These are phyloP conservation scores for Nycticorax nycticorax DNA, from an alignment of 2,113 vertebrate genomes.

Conservation along the genomic window DNA sequence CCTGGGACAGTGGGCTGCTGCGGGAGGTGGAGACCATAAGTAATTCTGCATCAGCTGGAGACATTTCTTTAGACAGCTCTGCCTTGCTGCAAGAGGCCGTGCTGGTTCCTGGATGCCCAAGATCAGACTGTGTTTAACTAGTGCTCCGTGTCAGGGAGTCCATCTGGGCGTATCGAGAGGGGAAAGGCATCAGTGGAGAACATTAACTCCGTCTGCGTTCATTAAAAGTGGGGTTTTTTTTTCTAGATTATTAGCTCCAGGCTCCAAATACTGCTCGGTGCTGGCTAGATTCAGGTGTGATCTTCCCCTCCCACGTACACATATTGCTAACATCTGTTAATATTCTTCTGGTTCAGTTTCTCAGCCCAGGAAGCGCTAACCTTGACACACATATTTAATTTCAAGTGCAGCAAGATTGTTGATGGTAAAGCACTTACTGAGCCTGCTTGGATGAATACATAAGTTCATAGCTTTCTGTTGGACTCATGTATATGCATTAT, in stretches of 20 bases:
- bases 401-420: neutral
- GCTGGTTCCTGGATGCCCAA: neutral
- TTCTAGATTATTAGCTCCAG: neutral
- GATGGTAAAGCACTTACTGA: conserved; percentile 54
- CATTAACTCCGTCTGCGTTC: neutral
- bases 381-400: conserved; percentile 39
- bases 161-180: neutral
- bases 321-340: conserved; percentile 28
- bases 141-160: neutral
- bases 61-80: neutral
- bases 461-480: conserved; percentile 39
- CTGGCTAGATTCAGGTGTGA: conserved; percentile 45
- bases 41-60: neutral
- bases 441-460: conserved; percentile 1
- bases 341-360: conserved; percentile 20
- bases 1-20: neutral
- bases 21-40: neutral
- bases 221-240: neutral
- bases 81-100: neutral
- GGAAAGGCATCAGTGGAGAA: neutral
- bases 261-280: neutral
- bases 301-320: conserved; percentile 28
- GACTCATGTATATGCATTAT: conserved; percentile 53
- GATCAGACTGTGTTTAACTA: neutral
- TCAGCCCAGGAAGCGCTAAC: conserved; percentile 9